Base-by-base conservation (phyloP, 2,888 invertebrate genomes). In the Diabrotica balteata region DNA sequence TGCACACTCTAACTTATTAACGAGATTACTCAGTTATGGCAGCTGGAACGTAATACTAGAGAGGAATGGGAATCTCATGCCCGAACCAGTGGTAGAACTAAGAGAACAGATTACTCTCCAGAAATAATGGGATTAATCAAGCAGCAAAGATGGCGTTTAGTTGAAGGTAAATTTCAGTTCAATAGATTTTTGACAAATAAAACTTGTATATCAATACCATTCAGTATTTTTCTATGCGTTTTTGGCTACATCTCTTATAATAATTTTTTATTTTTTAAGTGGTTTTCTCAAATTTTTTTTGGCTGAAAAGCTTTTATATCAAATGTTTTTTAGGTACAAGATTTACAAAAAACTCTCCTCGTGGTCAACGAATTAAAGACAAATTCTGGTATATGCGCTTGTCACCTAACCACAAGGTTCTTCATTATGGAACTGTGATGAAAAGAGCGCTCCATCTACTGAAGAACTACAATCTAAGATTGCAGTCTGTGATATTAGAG, bases 51-150 rank as follows among this genome's bases (percentile, higher is more conserved):
- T 67, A 93, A 91, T 6, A 93, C 90, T 22, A 88, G 95, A 66
- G 97, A 97, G 83, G 96, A 97, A 78, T 95, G 94, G 89, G 97
- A 97, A 83, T 95, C 96, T 9, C 95, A 97, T 74, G 96, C 97
- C 0, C 89, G 90, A 66, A n/a, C 96, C 97, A 0, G 94, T 97
- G 78, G 92, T 92, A 42, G 93, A 93, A 81, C 84, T 95, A 1
- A 90, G 96, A 75, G 94, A 96, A 80, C 93, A 95, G 86, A 93
- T 98, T 67, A 94, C 93, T 4, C n/a, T n/a, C 97, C 97, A 0
- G 96, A 97, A 81, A 96, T 98, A 71, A 87, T 94, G 76, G 92
- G 93, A 70, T 86, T 98, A 67, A 96, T 98, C 69, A 93, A 93
- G 80, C 93, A 94, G 78, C 98, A 98, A 80, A 86, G 98, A 71